Evolutionary conservation across 1,140 invertebrate genomes (phyloP), one percentile per base, ranked within the genome.

Genomic region (Sycobia sp.): DNA sequence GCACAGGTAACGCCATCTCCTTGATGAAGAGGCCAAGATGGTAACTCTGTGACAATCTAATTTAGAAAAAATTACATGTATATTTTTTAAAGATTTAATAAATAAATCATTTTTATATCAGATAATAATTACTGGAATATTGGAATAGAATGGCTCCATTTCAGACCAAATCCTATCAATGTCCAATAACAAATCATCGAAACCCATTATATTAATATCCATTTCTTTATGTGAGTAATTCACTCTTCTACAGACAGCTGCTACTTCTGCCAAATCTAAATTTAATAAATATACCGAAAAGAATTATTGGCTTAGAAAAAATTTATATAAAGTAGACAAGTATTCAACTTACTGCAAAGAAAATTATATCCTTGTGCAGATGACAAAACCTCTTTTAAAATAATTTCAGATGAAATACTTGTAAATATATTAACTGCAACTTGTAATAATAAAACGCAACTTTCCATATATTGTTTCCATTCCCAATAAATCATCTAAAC

Each of bases 391-490:
- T 88, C 86, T 51, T 80, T 79, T 61, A 86, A 79, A 44, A 87
- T 81, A 36, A 74, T 69, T 65, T 85, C 83, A 18, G 83, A 84
- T 34, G 79, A 83, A 51, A 86, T 84, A 46, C 76, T 82, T 62
- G 82, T 84, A 69, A 88, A 86, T 54, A 85, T 79, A 65, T 80
- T 83, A 43, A 82, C 83, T 34, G 86, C 84, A 46, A 84, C 73
- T 70, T 82, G 81, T 29, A 88, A 72, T 41, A 87, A 72, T 36
- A 80, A 67, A 41, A 82, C 73, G 73, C 85, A 86, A 49, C 82
- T 83, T 70, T 84, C 78, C 72, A 88, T 81, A 68, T 86, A 87
- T 43, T 83, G 81, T 65, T 83, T 82, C 87, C 87, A 88, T 67
- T 86, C 84, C 67, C 79, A 77, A 68, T 80, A 82, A 60, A 78